A percentile compares a stretch with the other conserved stretches of the same genome.
phyloP scores from a whole-genome alignment of 2,113 vertebrate species.

The Falco punctatus region DNA sequence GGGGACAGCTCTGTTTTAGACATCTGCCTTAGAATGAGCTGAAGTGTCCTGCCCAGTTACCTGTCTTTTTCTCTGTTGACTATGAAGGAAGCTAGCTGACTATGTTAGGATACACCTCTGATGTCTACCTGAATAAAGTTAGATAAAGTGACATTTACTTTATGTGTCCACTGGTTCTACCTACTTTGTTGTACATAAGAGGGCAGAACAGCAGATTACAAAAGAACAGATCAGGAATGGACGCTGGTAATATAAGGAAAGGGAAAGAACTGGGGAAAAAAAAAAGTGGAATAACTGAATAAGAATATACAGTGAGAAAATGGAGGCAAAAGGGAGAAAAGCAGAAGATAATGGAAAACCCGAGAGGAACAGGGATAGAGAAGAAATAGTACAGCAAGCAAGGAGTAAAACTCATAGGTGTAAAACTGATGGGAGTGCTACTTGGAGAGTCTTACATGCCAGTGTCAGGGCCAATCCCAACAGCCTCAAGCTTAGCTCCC shows the following conservation, averaged over 20 bases:
- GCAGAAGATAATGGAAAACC: not conserved
- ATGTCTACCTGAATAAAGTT: not conserved
- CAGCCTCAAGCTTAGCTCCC: not conserved
- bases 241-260: not conserved
- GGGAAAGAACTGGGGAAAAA: not conserved
- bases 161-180: not conserved
- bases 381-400: not conserved
- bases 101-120: not conserved
- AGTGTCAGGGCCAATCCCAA: not conserved
- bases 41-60: not conserved
- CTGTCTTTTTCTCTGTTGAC: not conserved
- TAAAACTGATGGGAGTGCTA: not conserved
- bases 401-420: not conserved
- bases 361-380: not conserved
- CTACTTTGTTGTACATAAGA: not conserved
- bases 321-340: not conserved
- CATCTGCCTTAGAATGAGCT: not conserved
- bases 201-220: not conserved
- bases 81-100: not conserved
- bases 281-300: not conserved
- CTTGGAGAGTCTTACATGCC: not conserved
- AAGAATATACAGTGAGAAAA: not conserved
- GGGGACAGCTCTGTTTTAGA: not conserved
- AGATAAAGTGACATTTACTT: not conserved
- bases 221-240: not conserved